phyloP scores from a whole-genome alignment of 2,888 invertebrate genomes.

The Daptonema setosum region DNA sequence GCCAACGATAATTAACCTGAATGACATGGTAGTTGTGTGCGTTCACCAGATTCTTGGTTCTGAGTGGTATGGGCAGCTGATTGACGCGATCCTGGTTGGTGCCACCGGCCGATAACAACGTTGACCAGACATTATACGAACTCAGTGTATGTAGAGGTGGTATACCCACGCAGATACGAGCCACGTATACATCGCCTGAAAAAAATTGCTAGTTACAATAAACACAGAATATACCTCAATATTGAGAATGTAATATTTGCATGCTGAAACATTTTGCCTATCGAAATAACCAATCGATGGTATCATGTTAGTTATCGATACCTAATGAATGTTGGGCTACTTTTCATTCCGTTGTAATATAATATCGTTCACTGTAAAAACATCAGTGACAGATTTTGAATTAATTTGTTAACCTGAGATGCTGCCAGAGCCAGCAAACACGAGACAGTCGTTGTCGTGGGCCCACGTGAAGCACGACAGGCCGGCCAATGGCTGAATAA shows the following conservation, averaged over 20 bases:
- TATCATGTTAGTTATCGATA: no score
- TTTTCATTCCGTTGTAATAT: no score
- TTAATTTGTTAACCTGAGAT: no score
- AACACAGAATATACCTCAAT: no score
- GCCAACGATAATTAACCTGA: constrained; percentile 45
- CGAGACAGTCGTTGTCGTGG: constrained; percentile 80
- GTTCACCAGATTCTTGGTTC: constrained; percentile 27
- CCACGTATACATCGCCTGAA: constrained; percentile 12
- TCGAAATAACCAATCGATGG: no score
- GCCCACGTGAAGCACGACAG: constrained; percentile 86
- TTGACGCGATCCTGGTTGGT: constrained; percentile 33
- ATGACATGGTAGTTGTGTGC: constrained; percentile 48
- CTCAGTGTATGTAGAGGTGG: constrained; percentile 62
- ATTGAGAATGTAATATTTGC: no score
- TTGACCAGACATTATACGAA: constrained; percentile 21
- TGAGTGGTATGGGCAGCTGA: constrained; percentile 60
- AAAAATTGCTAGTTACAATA: no score
- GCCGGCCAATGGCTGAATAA: no score
- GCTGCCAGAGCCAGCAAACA: constrained; percentile 74
- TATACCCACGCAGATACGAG: constrained; percentile 54
- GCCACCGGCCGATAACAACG: constrained; percentile 9
- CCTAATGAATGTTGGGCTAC: no score
- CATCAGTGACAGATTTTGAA: no score
- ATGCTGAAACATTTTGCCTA: no score
- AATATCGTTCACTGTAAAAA: no score